Conservation (phyloP, 2,888 invertebrate genomes). For the Oligia fasciuncula region DNA sequence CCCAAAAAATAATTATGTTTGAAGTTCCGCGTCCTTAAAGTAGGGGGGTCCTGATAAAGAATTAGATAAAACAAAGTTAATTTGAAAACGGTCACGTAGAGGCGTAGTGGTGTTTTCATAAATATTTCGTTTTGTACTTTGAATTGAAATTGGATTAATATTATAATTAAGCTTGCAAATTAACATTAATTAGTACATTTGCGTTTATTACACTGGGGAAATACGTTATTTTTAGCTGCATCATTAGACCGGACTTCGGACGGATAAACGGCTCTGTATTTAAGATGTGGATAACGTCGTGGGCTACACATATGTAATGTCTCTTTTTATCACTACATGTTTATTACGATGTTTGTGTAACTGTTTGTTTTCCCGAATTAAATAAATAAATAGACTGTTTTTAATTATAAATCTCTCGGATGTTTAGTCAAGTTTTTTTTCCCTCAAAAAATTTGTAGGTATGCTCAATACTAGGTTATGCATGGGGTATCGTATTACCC, state of each 20-base stretch:
- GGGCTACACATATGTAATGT: too few species aligned
- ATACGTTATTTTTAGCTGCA: constrained; percentile 19
- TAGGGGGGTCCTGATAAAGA: constrained; percentile 31
- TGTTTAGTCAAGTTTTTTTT: not conserved
- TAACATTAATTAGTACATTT: constrained; percentile 47
- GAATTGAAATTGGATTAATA: constrained; percentile 70
- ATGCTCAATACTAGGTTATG: not conserved
- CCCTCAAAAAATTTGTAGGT: not conserved
- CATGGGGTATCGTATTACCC: not conserved
- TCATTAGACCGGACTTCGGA: constrained; percentile 21
- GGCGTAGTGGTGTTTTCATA: constrained; percentile 43
- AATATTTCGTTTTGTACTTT: constrained; percentile 59
- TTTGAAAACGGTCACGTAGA: constrained; percentile 62
- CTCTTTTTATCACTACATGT: too few species aligned
- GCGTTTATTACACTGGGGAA: constrained; percentile 35
- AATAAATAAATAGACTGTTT: too few species aligned
- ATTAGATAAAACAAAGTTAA: constrained; percentile 55
- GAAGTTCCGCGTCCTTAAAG: constrained; percentile 9
- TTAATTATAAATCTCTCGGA: not conserved
- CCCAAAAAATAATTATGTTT: not conserved
- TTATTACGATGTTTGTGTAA: too few species aligned
- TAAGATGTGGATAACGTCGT: too few species aligned
- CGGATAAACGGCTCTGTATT: constrained; percentile 27
- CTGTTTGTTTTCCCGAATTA: too few species aligned
- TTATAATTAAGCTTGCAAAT: constrained; percentile 65